Evolutionary conservation across 2,888 invertebrate genomes (phyloP), one percentile per base, ranked within the genome.

Genomic region (Diadegma fenestrale): DNA sequence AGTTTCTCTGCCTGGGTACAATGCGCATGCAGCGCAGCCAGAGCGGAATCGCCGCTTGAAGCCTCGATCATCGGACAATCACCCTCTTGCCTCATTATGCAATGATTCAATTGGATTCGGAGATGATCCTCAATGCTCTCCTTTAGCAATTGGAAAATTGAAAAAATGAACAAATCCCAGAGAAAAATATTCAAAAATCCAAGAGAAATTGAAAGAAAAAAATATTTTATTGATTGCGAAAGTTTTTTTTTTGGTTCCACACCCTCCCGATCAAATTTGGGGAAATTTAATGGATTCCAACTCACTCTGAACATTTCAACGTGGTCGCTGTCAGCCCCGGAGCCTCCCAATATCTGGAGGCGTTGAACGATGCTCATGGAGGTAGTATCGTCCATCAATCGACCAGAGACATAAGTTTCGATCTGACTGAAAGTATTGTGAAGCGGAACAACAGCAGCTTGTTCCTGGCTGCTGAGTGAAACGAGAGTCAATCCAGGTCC

Each of bases 101-200:
- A 96, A 90, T 96, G 94, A 26, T 96, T 94, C n/a, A 97, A 93
- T 30, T 97, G 95, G 0, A 96, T 95, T 81, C 95, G 94, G 84
- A 97, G 92, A 87, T 97, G 96, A 1, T 95, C 95, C 17, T 95
- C 95, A 22, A 97, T 95, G 19, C 95, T 95, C 87, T 95, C 94
- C 95, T 95, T 90, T 86, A 94, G 85, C 89, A 87, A 0, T 37
- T 37, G 37, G 10, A 7, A 10, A 37, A 37, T 48, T 75, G 10
- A 63, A 80, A 77, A 88, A 85, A 17, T n/a, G 0, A 22, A n/a
- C 10, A 1, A 37, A 37, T 37, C 10, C 37, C 7, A 0, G 37
- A 48, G 43, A 43, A 43, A 22, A 22, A 30, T 10, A 0, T 37
- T 37, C 0, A 10, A 37, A 37, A 37, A 37, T 37, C 10, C 37